These are phyloP conservation scores for Nyleta sp. DNA, from an alignment of 2,888 invertebrate genomes.

Conservation along the genomic window DNA sequence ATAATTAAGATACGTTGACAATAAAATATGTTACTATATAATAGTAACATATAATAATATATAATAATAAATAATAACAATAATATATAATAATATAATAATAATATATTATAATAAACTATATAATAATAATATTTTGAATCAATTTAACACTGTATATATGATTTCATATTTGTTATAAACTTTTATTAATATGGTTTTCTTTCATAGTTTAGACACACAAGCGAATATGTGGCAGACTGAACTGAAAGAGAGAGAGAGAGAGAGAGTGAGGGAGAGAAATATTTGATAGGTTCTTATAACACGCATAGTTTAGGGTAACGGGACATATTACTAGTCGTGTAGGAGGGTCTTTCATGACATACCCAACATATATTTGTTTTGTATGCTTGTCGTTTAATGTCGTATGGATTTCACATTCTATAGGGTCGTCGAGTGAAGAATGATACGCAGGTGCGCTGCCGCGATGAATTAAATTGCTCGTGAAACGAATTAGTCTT, in stretches of 20 bases:
- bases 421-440: conserved; percentile 67
- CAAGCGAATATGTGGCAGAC: too few species aligned
- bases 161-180: too few species aligned
- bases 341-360: conserved; percentile 57
- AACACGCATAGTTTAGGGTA: conserved; percentile 62
- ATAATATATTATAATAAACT: too few species aligned
- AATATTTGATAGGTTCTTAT: conserved; percentile 57
- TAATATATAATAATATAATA: too few species aligned
- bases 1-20: too few species aligned
- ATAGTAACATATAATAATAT: too few species aligned
- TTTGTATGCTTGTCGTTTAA: conserved; percentile 72
- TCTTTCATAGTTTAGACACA: too few species aligned
- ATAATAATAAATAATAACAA: too few species aligned
- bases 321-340: conserved; percentile 49
- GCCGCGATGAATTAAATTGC: conserved; percentile 68
- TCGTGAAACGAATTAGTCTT: conserved; percentile 74
- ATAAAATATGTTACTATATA: too few species aligned
- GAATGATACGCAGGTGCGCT: conserved; percentile 78
- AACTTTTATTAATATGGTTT: too few species aligned
- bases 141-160: too few species aligned
- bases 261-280: conserved; percentile 24
- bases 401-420: conserved; percentile 73
- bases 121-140: too few species aligned
- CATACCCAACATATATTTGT: conserved; percentile 74
- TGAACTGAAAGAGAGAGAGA: neutral